Evolutionary conservation across 2,797 vertebrate genomes (phyloP).

Genomic region (Coranthus polyacanthus): DNA sequence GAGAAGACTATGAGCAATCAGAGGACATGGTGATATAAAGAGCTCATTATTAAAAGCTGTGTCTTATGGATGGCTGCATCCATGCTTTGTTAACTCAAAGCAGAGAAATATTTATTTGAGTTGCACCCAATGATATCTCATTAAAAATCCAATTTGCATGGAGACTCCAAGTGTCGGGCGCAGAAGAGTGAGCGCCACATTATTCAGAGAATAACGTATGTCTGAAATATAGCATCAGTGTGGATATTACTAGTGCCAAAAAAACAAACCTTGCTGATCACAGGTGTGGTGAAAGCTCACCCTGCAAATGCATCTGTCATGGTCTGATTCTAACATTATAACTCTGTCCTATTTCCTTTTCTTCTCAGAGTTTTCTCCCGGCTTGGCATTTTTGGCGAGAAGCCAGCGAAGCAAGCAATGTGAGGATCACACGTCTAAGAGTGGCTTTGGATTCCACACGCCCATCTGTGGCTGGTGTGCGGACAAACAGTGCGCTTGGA

Average conservation of each 20-base stretch:
- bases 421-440: conserved; percentile 25
- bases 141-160: conserved; percentile 65
- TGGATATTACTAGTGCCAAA: conserved; percentile 18
- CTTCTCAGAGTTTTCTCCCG: conserved; percentile 12
- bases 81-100: conserved; percentile 40
- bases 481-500: conserved; percentile 22
- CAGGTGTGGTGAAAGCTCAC: conserved; percentile 4
- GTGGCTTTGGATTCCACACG: conserved; percentile 21
- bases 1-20: conserved; percentile 13
- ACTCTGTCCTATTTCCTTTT: conserved; percentile 16
- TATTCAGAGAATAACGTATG: conserved; percentile 11
- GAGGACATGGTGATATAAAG: conserved; percentile 14
- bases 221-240: conserved; percentile 33
- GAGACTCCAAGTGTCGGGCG: conserved; percentile 20
- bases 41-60: conserved; percentile 24
- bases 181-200: conserved; percentile 2
- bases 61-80: conserved; percentile 47
- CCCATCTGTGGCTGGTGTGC: conserved; percentile 28
- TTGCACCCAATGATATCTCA: conserved; percentile 52
- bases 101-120: conserved; percentile 29
- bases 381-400: conserved; percentile 2
- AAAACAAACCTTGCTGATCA: conserved; percentile 20
- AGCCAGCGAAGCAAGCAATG: conserved; percentile 20
- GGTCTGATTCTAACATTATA: conserved; percentile 15
- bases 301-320: conserved; percentile 21